phyloP scores from a whole-genome alignment of 1,140 invertebrate genomes.

The Sinonovacula constricta region DNA sequence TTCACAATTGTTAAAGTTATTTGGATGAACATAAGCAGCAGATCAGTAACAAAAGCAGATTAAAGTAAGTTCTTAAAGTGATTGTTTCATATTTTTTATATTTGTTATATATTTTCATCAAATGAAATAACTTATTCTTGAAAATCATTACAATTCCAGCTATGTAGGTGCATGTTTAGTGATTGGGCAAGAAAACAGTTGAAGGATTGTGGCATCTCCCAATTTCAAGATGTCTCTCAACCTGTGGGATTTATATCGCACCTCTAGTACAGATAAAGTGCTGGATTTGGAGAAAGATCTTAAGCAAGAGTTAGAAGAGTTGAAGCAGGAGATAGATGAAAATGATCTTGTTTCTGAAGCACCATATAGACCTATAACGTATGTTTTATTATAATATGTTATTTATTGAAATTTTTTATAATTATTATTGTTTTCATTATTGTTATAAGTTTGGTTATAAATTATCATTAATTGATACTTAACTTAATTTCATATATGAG shows the following conservation, averaged over 20 bases:
- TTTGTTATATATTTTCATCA: too few species aligned
- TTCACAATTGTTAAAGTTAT: too few species aligned
- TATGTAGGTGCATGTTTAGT: too few species aligned
- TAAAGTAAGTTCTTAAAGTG: too few species aligned
- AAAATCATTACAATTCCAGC: too few species aligned
- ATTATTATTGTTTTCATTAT: background rate
- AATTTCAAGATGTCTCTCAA: slow-evolving; percentile 59
- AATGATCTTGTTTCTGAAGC: slow-evolving; percentile 74
- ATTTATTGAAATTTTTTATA: background rate
- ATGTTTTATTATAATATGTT: slow-evolving; percentile 8
- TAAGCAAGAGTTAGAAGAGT: slow-evolving; percentile 73
- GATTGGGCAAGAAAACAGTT: too few species aligned
- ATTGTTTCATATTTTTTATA: too few species aligned
- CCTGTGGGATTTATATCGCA: slow-evolving; percentile 68
- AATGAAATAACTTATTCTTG: too few species aligned
- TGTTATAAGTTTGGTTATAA: background rate
- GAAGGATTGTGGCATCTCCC: too few species aligned
- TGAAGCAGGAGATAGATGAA: slow-evolving; percentile 76
- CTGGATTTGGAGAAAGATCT: slow-evolving; percentile 73
- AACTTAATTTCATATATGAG: background rate
- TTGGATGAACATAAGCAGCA: too few species aligned
- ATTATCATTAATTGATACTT: background rate
- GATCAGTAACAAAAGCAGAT: too few species aligned
- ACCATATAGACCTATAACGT: slow-evolving; percentile 70
- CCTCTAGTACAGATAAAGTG: slow-evolving; percentile 70